These are phyloP conservation scores for Psilopogon haemacephalus DNA, from an alignment of 2,113 vertebrate genomes.

Conservation along the genomic window DNA sequence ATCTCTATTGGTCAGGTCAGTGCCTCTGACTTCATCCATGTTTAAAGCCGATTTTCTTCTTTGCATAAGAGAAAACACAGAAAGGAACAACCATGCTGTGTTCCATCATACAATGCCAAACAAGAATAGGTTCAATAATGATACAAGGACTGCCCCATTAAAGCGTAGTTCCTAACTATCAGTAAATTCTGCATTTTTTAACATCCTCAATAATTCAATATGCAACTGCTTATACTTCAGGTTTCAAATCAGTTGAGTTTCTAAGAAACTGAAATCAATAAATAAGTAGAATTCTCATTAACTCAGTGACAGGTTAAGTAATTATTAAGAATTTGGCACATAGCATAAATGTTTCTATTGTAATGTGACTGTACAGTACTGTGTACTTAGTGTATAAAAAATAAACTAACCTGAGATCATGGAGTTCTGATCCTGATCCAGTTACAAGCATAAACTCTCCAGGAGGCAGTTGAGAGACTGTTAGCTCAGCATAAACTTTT, in stretches of 20 bases:
- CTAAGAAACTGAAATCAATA: constrained; percentile 13
- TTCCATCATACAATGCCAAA: not conserved
- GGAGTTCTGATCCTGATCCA: constrained; percentile 93
- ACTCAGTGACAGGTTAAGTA: not conserved
- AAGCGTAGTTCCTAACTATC: constrained; percentile 13
- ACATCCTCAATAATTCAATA: not conserved
- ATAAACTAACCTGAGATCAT: constrained; percentile 88
- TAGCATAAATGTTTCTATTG: not conserved
- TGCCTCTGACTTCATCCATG: not conserved
- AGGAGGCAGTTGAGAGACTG: constrained; percentile 85
- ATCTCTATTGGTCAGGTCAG: not conserved
- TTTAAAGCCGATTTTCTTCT: not conserved
- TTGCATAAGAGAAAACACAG: constrained; percentile 30
- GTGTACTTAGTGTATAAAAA: not conserved
- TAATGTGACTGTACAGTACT: not conserved
- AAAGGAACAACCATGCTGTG: not conserved
- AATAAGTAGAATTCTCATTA: not conserved
- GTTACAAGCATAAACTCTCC: constrained; percentile 92
- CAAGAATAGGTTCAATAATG: not conserved
- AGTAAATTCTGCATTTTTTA: not conserved
- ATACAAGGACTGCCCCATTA: not conserved
- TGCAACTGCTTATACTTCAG: not conserved
- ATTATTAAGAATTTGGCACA: not conserved
- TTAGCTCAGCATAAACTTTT: constrained; percentile 92
- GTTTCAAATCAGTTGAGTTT: not conserved